Percentiles rank a stretch among this genome's conserved stretches.
Evolutionary conservation across 2,888 invertebrate genomes (phyloP).

Genomic region (Drosophila ustulata): DNA sequence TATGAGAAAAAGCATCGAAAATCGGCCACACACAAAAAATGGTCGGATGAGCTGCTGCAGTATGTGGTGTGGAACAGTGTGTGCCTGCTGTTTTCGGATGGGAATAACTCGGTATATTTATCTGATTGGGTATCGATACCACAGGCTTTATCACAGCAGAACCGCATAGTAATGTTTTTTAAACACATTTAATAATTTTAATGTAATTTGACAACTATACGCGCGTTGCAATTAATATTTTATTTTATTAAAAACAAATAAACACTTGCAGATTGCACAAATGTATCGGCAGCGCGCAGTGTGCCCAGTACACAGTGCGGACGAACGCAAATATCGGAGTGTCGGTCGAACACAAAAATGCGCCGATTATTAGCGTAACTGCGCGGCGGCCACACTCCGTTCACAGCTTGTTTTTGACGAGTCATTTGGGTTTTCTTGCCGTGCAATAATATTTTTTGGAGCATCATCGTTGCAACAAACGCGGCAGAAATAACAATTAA

Average conservation of each 20-base stretch:
- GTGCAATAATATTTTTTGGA: constrained; percentile 21
- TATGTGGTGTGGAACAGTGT: constrained; percentile 45
- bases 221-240: not conserved
- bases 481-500: constrained; percentile 42
- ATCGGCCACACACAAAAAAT: constrained; percentile 59
- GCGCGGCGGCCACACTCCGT: not conserved
- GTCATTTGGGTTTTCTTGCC: constrained; percentile 56
- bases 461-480: constrained; percentile 14
- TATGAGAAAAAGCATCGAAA: constrained; percentile 65
- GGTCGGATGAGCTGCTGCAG: constrained; percentile 36
- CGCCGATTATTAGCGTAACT: too few species aligned
- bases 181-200: not conserved
- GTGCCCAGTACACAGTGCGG: not conserved
- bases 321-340: too few species aligned
- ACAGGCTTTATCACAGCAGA: not conserved
- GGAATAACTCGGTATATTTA: constrained; percentile 15
- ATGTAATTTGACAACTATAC: not conserved
- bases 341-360: constrained; percentile 1
- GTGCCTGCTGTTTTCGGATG: constrained; percentile 52
- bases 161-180: not conserved
- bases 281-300: constrained; percentile 32
- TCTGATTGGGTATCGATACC: constrained; percentile 58
- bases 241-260: not conserved
- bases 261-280: not conserved
- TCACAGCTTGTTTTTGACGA: constrained; percentile 70